Conservation (phyloP, 2,113 vertebrate species). For the Setophaga kirtlandii region DNA sequence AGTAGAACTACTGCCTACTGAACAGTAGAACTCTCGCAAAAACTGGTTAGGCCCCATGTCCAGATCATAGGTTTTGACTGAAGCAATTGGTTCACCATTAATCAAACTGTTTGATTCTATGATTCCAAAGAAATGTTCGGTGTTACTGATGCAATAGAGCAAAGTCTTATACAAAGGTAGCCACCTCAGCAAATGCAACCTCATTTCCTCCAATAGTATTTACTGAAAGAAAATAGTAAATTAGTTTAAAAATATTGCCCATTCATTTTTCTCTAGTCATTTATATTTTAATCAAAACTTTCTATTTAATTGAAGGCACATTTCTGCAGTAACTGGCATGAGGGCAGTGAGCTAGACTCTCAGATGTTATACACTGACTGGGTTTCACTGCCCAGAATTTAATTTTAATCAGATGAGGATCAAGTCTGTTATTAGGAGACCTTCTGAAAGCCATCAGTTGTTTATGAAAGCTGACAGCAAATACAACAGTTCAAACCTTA, state of each 20-base stretch:
- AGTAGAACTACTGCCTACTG: not conserved
- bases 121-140: not conserved
- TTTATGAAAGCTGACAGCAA: conserved; percentile 48
- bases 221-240: not conserved
- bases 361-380: not conserved
- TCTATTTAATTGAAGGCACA: not conserved
- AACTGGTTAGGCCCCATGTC: not conserved
- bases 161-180: not conserved
- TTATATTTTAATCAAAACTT: not conserved
- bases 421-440: not conserved
- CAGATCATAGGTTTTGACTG: not conserved
- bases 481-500: not conserved
- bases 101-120: not conserved
- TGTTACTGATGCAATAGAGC: not conserved
- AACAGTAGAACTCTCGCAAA: not conserved
- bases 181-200: not conserved
- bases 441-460: not conserved
- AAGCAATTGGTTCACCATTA: not conserved
- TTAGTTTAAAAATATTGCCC: not conserved
- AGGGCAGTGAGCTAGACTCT: not conserved
- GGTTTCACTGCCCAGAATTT: not conserved
- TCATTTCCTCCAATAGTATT: not conserved
- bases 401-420: conserved; percentile 20
- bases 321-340: not conserved
- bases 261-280: not conserved